phyloP scores from a whole-genome alignment of 2,888 invertebrate species.

The Diarsia rubi region DNA sequence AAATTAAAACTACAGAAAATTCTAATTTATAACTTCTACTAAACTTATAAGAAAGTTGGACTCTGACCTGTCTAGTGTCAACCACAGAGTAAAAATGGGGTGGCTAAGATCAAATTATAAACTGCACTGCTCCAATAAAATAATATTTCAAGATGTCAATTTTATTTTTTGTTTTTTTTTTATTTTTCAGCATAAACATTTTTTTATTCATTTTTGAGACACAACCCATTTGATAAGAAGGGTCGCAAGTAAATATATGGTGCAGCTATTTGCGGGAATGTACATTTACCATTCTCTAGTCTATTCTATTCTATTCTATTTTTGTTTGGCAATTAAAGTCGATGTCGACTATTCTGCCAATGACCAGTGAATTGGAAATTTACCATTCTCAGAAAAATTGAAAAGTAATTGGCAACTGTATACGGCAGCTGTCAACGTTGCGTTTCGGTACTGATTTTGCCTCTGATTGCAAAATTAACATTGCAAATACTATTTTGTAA shows the following conservation, averaged over 20 bases:
- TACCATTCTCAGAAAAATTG: background rate
- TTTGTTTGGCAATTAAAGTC: too few relatives aligned
- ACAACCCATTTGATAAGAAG: background rate
- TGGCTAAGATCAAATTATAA: slow-evolving; percentile 22
- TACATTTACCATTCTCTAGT: background rate
- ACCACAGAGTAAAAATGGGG: slow-evolving; percentile 60
- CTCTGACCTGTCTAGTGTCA: slow-evolving; percentile 87
- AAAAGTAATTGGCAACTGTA: slow-evolving; percentile 28
- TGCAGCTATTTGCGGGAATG: background rate
- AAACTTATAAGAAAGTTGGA: slow-evolving; percentile 84
- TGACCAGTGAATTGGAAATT: too few relatives aligned
- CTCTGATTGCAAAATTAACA: background rate
- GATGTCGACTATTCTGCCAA: too few relatives aligned
- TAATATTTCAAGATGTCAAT: background rate
- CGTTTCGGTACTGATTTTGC: slow-evolving; percentile 41
- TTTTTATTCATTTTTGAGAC: too few relatives aligned
- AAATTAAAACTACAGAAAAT: slow-evolving; percentile 66
- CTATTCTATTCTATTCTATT: too few relatives aligned
- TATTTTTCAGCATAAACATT: background rate
- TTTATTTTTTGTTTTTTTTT: background rate
- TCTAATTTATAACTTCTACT: slow-evolving; percentile 73
- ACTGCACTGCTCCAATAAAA: background rate
- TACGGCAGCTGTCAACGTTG: slow-evolving; percentile 3
- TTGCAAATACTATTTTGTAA: too few relatives aligned
- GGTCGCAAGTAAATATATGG: fast-evolving